phyloP scores from a whole-genome alignment of 2,113 vertebrate genomes.

The Petaurus breviceps region DNA sequence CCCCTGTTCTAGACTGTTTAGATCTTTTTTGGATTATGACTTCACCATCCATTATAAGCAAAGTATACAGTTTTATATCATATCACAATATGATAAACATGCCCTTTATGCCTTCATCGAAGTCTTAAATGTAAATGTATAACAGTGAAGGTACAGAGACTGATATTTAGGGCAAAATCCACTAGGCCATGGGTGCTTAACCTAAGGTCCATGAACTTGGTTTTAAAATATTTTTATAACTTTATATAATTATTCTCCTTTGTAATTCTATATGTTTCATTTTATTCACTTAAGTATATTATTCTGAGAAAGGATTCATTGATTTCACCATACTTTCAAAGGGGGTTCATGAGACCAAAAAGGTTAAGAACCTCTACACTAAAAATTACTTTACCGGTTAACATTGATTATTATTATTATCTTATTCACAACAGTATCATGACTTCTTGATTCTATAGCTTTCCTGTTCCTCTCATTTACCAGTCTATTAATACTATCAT shows the following conservation, averaged over 20 bases:
- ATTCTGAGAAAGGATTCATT: background rate
- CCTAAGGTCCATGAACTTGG: background rate
- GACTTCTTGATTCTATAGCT: background rate
- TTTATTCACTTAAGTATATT: background rate
- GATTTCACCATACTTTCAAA: background rate
- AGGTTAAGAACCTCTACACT: background rate
- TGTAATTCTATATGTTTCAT: background rate
- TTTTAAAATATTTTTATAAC: background rate
- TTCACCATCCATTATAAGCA: background rate
- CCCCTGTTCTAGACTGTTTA: background rate
- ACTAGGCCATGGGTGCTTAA: background rate
- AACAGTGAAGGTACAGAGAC: background rate
- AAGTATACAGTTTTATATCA: background rate
- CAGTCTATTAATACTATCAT: background rate
- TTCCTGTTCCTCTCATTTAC: background rate
- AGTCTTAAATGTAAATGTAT: background rate
- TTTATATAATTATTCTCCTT: background rate
- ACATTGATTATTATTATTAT: background rate
- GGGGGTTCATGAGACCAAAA: background rate
- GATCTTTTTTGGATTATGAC: background rate
- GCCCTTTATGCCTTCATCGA: background rate
- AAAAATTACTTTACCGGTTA: background rate
- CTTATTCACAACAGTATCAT: background rate
- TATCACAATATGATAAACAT: background rate
- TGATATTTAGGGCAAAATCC: background rate